phyloP scores from a whole-genome alignment of 2,113 vertebrate genomes.

The Dendrocopos noguchii region DNA sequence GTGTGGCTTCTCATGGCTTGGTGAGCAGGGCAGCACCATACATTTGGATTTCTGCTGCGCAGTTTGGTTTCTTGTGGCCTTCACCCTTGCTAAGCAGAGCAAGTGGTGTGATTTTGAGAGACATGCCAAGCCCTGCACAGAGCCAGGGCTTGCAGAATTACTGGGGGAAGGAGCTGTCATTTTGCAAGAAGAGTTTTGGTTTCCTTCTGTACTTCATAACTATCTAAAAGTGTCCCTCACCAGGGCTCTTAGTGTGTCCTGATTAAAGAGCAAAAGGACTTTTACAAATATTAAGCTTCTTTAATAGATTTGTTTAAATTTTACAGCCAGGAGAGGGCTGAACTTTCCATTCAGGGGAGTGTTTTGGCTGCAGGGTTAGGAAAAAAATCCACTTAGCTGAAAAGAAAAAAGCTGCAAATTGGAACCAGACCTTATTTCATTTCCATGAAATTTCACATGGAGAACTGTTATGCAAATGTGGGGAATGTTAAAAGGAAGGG shows the following conservation, averaged over 20 bases:
- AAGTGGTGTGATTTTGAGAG: neutral
- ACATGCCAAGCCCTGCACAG: neutral
- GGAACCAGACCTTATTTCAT: neutral
- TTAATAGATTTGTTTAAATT: neutral
- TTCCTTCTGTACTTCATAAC: neutral
- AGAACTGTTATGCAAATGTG: neutral
- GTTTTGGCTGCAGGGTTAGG: neutral
- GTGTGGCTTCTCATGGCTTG: neutral
- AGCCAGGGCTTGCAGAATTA: neutral
- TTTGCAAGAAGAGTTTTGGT: neutral
- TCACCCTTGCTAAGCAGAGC: neutral
- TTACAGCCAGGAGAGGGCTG: neutral
- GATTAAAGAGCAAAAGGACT: neutral
- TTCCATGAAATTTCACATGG: neutral
- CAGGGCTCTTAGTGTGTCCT: neutral
- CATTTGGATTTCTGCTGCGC: neutral
- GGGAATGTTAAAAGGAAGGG: neutral
- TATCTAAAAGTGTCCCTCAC: neutral
- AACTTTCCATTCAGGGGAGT: neutral
- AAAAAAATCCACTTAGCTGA: neutral
- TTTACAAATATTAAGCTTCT: neutral
- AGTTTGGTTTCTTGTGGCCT: neutral
- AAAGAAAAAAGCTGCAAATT: neutral
- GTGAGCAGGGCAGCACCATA: neutral
- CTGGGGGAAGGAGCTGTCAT: neutral